Conservation (phyloP, 2,113 vertebrate genomes). For the Oriolus oriolus region DNA sequence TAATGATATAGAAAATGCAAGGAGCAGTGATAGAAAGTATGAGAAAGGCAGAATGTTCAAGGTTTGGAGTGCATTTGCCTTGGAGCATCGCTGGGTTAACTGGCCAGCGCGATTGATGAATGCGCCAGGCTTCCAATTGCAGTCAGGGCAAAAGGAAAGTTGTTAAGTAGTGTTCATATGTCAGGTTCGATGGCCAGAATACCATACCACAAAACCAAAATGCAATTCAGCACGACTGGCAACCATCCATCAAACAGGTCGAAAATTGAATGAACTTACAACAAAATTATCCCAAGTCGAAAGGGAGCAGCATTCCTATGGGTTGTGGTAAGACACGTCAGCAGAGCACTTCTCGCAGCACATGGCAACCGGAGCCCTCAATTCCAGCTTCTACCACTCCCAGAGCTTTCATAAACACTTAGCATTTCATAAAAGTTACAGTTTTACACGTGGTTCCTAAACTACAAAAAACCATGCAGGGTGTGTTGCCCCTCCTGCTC, state of each 20-base stretch:
- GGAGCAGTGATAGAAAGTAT: neutral
- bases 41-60: neutral
- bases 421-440: constrained; percentile 70
- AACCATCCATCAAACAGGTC: constrained; percentile 50
- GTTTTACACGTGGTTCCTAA: constrained; percentile 65
- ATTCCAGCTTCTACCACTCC: constrained; percentile 32
- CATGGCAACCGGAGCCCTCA: neutral
- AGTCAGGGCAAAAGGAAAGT: constrained; percentile 28
- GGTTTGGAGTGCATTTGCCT: constrained; percentile 26
- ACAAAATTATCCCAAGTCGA: constrained; percentile 31
- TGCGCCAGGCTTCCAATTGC: neutral
- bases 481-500: neutral
- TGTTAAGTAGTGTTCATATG: constrained; percentile 51
- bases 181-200: neutral
- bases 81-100: neutral
- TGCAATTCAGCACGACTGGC: constrained; percentile 23
- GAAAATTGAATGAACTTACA: constrained; percentile 63
- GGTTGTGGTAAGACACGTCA: constrained; percentile 27
- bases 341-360: neutral
- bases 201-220: constrained; percentile 14
- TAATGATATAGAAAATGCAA: constrained; percentile 31
- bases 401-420: constrained; percentile 73
- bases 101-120: constrained; percentile 8
- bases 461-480: constrained; percentile 36
- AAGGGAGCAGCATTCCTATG: constrained; percentile 58